These are phyloP conservation scores for Hyperoodon ampullatus DNA, from an alignment of 2,113 vertebrate species.

Conservation along the genomic window DNA sequence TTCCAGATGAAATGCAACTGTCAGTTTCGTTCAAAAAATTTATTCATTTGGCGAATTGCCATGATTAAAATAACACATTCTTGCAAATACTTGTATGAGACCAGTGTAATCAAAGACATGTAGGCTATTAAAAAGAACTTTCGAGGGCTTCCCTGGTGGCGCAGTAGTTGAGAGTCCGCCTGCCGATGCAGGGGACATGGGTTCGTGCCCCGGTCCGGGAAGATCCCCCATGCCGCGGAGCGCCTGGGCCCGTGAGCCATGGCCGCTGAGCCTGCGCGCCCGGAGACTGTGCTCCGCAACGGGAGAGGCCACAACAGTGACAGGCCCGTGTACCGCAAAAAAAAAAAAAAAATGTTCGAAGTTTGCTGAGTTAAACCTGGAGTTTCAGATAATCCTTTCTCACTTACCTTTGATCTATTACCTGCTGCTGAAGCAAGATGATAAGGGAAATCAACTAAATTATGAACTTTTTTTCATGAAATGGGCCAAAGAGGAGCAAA, in stretches of 20 bases:
- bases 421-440: not conserved
- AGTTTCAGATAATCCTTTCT: not conserved
- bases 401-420: not conserved
- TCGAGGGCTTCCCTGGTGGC: not conserved
- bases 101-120: constrained; percentile 21
- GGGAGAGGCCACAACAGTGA: too few relatives aligned
- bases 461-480: not conserved
- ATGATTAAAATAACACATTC: not conserved
- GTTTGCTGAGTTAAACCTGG: not conserved
- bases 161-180: too few relatives aligned
- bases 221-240: too few relatives aligned
- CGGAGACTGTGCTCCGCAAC: too few relatives aligned
- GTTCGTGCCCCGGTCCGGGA: too few relatives aligned
- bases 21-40: constrained; percentile 20
- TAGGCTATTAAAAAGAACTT: constrained; percentile 4
- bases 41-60: not conserved
- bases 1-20: constrained; percentile 14
- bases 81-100: not conserved
- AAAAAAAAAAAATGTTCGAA: not conserved
- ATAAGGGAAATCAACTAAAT: not conserved
- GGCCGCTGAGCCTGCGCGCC: too few relatives aligned
- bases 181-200: too few relatives aligned
- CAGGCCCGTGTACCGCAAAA: too few relatives aligned
- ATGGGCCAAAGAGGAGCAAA: not conserved
- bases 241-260: too few relatives aligned